Conservation (phyloP, 2,797 vertebrate genomes). For the Odontamblyopus lacepedii region DNA sequence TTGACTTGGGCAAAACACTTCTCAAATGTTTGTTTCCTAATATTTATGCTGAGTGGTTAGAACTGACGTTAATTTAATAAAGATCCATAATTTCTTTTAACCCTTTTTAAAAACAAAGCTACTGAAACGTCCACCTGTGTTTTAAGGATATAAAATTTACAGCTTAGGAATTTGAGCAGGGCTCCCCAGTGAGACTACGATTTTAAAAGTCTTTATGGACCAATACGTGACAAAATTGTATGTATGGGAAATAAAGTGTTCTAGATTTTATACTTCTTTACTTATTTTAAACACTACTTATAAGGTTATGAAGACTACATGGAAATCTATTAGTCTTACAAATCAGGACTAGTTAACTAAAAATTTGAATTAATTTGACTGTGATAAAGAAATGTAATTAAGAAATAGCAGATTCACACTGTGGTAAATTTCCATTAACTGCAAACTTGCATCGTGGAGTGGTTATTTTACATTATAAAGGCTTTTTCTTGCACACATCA, state of each 20-base stretch:
- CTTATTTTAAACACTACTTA: background rate
- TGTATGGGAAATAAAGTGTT: background rate
- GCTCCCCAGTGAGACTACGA: background rate
- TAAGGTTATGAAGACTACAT: background rate
- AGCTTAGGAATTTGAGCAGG: background rate
- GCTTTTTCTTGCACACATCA: constrained; percentile 52
- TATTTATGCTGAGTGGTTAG: background rate
- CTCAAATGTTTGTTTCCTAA: background rate
- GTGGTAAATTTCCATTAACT: constrained; percentile 51
- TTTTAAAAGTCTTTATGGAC: too few species aligned
- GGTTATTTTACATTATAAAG: constrained; percentile 66
- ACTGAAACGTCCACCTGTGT: background rate
- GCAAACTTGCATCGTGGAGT: constrained; percentile 48
- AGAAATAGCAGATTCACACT: constrained; percentile 60
- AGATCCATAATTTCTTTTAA: background rate
- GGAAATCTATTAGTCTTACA: background rate
- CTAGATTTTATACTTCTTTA: background rate
- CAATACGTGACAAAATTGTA: too few species aligned
- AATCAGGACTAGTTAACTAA: constrained; percentile 12
- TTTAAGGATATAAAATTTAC: background rate
- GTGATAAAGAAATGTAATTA: constrained; percentile 49
- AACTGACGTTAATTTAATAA: background rate
- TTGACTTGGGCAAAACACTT: background rate
- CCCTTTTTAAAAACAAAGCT: background rate
- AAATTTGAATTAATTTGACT: constrained; percentile 56